phyloP scores from a whole-genome alignment of 2,113 vertebrate genomes.

The Cinclus mexicanus region DNA sequence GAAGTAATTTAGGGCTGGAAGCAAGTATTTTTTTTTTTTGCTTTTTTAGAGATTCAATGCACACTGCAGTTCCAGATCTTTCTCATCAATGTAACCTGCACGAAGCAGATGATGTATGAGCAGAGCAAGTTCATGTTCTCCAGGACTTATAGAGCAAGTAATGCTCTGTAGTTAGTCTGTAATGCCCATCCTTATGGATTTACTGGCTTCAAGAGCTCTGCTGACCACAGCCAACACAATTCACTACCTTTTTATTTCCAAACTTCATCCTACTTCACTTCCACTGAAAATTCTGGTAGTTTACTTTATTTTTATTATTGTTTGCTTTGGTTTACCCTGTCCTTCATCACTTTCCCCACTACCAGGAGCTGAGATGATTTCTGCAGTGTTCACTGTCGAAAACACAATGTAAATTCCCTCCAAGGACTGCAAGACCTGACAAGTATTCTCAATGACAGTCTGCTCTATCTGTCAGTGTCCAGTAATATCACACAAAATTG shows the following conservation, averaged over 20 bases:
- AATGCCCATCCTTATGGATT: background rate
- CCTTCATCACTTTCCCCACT: background rate
- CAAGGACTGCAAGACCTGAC: background rate
- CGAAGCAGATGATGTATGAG: accelerated
- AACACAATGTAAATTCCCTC: background rate
- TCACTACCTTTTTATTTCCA: background rate
- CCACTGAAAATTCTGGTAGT: background rate
- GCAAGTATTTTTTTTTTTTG: background rate
- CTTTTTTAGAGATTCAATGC: background rate
- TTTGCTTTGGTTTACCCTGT: background rate
- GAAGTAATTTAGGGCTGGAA: background rate
- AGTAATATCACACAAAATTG: background rate
- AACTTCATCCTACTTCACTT: background rate
- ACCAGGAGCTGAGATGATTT: background rate
- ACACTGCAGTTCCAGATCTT: background rate
- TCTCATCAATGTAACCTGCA: background rate
- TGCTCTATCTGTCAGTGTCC: background rate
- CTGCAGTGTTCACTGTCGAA: background rate
- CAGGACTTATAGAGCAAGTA: background rate
- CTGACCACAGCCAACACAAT: background rate
- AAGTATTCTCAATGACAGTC: background rate
- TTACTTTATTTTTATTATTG: background rate
- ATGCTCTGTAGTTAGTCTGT: too few species aligned
- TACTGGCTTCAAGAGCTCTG: background rate
- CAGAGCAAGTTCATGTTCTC: background rate